phyloP scores from a whole-genome alignment of 2,888 invertebrate genomes.

The Theretra japonica region DNA sequence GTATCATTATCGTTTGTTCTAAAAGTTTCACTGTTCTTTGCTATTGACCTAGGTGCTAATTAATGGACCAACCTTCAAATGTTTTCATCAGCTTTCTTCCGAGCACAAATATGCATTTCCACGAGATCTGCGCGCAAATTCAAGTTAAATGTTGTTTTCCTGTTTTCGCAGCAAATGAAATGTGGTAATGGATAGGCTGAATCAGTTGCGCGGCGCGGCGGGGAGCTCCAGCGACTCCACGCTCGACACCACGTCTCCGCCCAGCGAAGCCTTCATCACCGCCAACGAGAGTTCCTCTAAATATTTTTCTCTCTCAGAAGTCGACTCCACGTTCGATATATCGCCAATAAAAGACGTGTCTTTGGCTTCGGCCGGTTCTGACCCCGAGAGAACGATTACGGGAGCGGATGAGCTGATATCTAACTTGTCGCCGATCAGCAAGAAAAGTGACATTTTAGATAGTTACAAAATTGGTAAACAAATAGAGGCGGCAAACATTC shows the following conservation, averaged over 20 bases:
- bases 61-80: slow-evolving; percentile 71
- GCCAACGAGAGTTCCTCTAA: slow-evolving; percentile 77
- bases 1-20: slow-evolving; percentile 76
- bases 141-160: slow-evolving; percentile 47
- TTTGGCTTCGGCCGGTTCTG: slow-evolving; percentile 51
- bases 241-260: slow-evolving; percentile 69
- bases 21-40: slow-evolving; percentile 80
- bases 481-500: slow-evolving; percentile 79
- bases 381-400: slow-evolving; percentile 56
- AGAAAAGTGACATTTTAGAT: slow-evolving; percentile 67
- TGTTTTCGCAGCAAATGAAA: slow-evolving; percentile 76
- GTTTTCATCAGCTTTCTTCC: slow-evolving; percentile 65
- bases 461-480: slow-evolving; percentile 76
- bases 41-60: slow-evolving; percentile 81
- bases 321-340: slow-evolving; percentile 70
- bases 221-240: slow-evolving; percentile 71
- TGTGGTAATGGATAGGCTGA: slow-evolving; percentile 81
- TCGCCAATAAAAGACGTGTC: slow-evolving; percentile 68
- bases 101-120: slow-evolving; percentile 46
- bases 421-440: slow-evolving; percentile 70
- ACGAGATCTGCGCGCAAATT: slow-evolving; percentile 37
- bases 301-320: slow-evolving; percentile 77
- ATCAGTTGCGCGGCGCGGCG: slow-evolving; percentile 72
- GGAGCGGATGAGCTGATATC: slow-evolving; percentile 63
- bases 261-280: slow-evolving; percentile 74